phyloP scores from a whole-genome alignment of 2,113 vertebrate genomes.

The Lucifuga dentata region DNA sequence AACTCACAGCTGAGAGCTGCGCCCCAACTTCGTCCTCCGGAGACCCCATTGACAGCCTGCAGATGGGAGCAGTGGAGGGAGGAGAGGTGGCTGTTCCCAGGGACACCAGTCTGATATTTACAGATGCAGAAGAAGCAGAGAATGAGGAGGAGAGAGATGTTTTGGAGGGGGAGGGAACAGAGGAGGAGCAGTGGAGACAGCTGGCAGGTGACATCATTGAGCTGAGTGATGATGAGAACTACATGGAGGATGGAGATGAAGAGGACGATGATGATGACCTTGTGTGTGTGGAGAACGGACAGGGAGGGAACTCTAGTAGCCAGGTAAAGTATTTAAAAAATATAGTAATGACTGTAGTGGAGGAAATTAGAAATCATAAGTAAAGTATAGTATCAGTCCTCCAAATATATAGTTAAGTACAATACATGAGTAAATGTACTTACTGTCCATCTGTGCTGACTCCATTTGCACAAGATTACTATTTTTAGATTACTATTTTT shows the following conservation, averaged over 20 bases:
- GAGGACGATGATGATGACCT: constrained; percentile 94
- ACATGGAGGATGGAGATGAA: constrained; percentile 85
- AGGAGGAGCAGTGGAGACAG: constrained; percentile 87
- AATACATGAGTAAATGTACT: too few species aligned
- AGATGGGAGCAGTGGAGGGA: constrained; percentile 47
- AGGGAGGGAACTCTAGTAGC: constrained; percentile 5
- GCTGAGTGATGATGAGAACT: constrained; percentile 92
- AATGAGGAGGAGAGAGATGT: constrained; percentile 74
- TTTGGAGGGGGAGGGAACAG: constrained; percentile 75
- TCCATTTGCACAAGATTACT: too few species aligned
- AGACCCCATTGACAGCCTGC: constrained; percentile 62
- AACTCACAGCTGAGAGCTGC: constrained; percentile 54
- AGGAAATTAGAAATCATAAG: too few species aligned
- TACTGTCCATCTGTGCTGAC: too few species aligned
- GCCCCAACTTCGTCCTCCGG: constrained; percentile 61
- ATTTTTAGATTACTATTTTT: too few species aligned
- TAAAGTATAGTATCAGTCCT: too few species aligned
- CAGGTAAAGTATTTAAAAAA: constrained; percentile 33
- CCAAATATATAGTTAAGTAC: too few species aligned
- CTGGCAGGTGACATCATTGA: constrained; percentile 92
- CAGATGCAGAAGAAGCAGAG: constrained; percentile 54
- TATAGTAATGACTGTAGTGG: not conserved
- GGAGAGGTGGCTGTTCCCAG: constrained; percentile 30
- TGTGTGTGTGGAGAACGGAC: constrained; percentile 87
- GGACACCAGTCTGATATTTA: constrained; percentile 75